Evolutionary conservation across 2,888 invertebrate genomes (phyloP).

Genomic region (Lasioglossum lativentre): DNA sequence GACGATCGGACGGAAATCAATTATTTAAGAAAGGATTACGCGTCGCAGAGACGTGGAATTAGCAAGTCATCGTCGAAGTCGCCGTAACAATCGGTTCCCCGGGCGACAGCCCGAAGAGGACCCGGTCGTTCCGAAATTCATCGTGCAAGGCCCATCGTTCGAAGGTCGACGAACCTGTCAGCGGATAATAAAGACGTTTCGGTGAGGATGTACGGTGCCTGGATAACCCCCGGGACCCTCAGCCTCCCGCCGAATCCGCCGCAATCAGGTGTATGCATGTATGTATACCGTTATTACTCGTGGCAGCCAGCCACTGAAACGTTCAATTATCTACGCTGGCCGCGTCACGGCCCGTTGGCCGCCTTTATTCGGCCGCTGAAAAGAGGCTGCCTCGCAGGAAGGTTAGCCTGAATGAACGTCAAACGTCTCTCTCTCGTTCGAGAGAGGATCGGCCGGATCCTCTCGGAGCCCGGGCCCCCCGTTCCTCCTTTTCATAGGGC

Average conservation of each 20-base stretch:
- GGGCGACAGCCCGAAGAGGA: slow-evolving; percentile 11
- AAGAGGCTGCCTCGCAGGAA: slow-evolving; percentile 72
- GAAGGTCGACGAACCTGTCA: slow-evolving; percentile 62
- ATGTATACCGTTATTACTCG: slow-evolving; percentile 75
- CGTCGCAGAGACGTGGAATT: background rate
- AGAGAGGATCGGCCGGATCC: slow-evolving; percentile 51
- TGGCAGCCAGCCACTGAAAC: slow-evolving; percentile 78
- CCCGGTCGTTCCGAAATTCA: slow-evolving; percentile 39
- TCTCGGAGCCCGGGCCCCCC: background rate
- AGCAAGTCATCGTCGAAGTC: slow-evolving; percentile 45
- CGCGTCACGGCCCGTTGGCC: slow-evolving; percentile 75
- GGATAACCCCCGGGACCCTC: slow-evolving; percentile 41
- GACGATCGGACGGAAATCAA: background rate
- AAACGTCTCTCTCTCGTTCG: slow-evolving; percentile 71
- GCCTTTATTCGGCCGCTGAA: slow-evolving; percentile 73
- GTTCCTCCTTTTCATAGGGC: slow-evolving; percentile 26
- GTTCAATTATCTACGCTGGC: slow-evolving; percentile 79
- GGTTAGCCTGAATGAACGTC: slow-evolving; percentile 77
- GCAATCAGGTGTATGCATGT: slow-evolving; percentile 67
- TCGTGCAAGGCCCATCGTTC: slow-evolving; percentile 39
- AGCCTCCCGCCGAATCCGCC: slow-evolving; percentile 51
- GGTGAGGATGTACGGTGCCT: slow-evolving; percentile 22
- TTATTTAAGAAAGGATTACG: slow-evolving; percentile 5
- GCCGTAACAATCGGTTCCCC: slow-evolving; percentile 50
- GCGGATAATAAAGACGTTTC: slow-evolving; percentile 72